These are phyloP conservation scores for Synanthedon myopaeformis DNA, from an alignment of 2,888 invertebrate species.

Conservation along the genomic window DNA sequence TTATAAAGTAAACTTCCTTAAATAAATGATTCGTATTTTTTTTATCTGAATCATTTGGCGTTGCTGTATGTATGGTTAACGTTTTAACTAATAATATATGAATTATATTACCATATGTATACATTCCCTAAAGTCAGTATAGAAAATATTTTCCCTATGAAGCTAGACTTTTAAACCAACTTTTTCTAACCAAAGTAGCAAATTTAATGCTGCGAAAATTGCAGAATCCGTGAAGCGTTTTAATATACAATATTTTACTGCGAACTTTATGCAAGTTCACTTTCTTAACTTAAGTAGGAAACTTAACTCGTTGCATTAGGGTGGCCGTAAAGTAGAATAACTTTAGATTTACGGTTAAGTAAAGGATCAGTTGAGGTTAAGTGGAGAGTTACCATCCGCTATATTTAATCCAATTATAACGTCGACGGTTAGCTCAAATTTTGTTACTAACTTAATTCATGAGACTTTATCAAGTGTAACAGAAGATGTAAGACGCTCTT, in stretches of 20 bases:
- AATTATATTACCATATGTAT: no score
- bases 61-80: no score
- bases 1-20: no score
- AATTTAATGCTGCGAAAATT: no score
- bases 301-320: slow-evolving; percentile 43
- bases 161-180: no score
- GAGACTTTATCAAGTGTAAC: neutral
- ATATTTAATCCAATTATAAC: slow-evolving; percentile 19
- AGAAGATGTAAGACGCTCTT: no score
- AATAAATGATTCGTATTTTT: no score
- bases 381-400: slow-evolving; percentile 33
- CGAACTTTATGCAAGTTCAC: slow-evolving; percentile 31
- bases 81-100: no score
- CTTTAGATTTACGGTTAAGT: slow-evolving; percentile 51
- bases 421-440: slow-evolving; percentile 20
- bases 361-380: slow-evolving; percentile 42
- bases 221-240: slow-evolving; percentile 1
- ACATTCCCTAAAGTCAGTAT: no score
- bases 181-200: no score
- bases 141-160: no score
- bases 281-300: slow-evolving; percentile 33
- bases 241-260: slow-evolving; percentile 31
- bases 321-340: slow-evolving; percentile 42
- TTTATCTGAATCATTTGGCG: no score
- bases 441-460: slow-evolving; percentile 2